Evolutionary conservation across 2,797 vertebrate genomes (phyloP), one percentile per base, ranked within the genome.

Genomic region (Poeciliopsis paucimaculata): DNA sequence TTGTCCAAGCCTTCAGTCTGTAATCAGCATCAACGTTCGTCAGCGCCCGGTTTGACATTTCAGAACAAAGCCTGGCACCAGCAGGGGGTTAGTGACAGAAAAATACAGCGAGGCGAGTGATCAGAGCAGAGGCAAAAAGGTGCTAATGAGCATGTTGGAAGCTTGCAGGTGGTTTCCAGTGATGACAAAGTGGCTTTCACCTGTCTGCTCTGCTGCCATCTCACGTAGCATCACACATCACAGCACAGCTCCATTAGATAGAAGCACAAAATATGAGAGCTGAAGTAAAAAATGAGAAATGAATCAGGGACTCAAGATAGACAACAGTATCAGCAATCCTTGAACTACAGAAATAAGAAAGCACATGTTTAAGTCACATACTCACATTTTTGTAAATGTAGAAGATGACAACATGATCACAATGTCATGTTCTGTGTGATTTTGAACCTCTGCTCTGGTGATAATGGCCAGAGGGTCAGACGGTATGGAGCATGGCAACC

Each of bases 161-260:
- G 82, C 86, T 90, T 20, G 78, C 89, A 91, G 89, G 88, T 90
- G 88, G 83, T 81, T 91, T 88, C 89, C 86, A 86, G 86, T 53
- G 88, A 88, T 83, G 90, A 91, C 88, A 89, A 87, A 91, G 89
- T 88, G 89, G 89, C 87, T 87, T 86, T 89, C 89, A 89, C 89
- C 90, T 89, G 88, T 87, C 89, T 91, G 86, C 90, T 90, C 89
- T 87, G 89, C 87, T 88, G 86, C 90, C 90, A 89, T 83, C 90
- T 90, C 90, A 90, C 84, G 91, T 90, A 89, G 88, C 86, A 86
- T 83, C 62, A 36, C 84, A 81, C 87, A 86, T 88, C 87, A 82
- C 73, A 49, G 64, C 85, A 31, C 75, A 84, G 87, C 87, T 73
- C 86, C 79, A 82, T 88, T 88, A 91, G 87, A 92, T 88, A 91